A percentile compares a stretch with the other conserved stretches of the same genome.
Evolutionary conservation across 2,113 vertebrate genomes (phyloP).

Genomic region (Rhadina sibilatrix): DNA sequence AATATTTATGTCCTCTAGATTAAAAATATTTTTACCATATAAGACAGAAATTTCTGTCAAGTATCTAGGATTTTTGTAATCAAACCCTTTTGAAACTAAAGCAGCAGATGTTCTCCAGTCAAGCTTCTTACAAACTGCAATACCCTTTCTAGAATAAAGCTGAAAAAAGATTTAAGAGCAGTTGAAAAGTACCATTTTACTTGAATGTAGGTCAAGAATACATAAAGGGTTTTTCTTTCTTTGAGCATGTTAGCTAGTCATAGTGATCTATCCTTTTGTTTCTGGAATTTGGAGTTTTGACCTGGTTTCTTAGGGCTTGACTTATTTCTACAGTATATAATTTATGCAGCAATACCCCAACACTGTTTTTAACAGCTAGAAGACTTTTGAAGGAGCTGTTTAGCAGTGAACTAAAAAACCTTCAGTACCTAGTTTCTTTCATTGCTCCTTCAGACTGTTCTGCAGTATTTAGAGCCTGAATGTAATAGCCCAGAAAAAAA

Average conservation of each 20-base stretch:
- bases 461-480: not conserved
- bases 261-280: not conserved
- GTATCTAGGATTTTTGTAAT: not conserved
- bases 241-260: not conserved
- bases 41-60: not conserved
- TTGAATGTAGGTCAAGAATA: conserved; percentile 34
- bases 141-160: not conserved
- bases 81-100: not conserved
- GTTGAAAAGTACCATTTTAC: not conserved
- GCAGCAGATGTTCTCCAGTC: conserved; percentile 16
- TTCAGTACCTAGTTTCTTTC: not conserved
- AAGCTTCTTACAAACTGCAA: not conserved
- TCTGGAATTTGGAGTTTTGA: not conserved
- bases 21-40: not conserved
- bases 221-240: not conserved
- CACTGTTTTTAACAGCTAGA: not conserved
- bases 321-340: not conserved
- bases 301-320: not conserved
- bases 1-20: not conserved
- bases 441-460: not conserved
- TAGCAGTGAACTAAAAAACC: not conserved
- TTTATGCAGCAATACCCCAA: not conserved
- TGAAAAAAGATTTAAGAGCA: not conserved
- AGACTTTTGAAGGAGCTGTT: not conserved
- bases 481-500: not conserved